Evolutionary conservation across 2,113 vertebrate genomes (phyloP).

Genomic region (Pampusana beccarii): DNA sequence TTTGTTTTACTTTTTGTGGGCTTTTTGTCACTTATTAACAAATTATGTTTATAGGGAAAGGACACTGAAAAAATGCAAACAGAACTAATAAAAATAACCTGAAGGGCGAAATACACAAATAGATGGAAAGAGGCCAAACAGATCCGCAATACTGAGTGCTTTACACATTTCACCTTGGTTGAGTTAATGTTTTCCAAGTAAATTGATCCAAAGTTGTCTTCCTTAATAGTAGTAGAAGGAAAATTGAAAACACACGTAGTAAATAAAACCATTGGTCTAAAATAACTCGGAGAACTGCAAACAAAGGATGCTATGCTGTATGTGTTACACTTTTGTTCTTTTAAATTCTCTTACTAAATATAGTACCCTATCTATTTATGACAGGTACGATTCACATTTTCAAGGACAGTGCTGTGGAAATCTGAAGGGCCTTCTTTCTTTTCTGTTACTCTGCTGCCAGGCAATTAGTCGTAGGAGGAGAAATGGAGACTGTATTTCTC

Average conservation of each 20-base stretch:
- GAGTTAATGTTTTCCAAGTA: conserved; percentile 19
- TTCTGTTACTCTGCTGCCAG: neutral
- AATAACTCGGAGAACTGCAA: neutral
- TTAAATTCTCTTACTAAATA: neutral
- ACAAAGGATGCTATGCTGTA: neutral
- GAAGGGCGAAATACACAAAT: conserved; percentile 12
- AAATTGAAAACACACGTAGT: neutral
- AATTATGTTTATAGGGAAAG: neutral
- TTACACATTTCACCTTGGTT: conserved; percentile 48
- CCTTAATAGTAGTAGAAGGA: conserved; percentile 11
- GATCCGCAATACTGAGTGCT: neutral
- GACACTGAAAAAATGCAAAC: neutral
- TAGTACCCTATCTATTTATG: neutral
- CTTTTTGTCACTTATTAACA: neutral
- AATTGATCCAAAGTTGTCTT: conserved; percentile 50
- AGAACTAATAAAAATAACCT: conserved; percentile 16
- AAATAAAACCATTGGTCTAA: neutral
- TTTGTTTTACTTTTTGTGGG: neutral
- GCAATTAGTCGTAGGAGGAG: neutral
- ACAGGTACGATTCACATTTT: neutral
- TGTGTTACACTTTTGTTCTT: neutral
- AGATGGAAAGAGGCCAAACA: conserved; percentile 44
- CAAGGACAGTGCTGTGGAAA: neutral
- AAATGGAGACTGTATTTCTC: neutral
- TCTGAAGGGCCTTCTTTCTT: neutral